Base-by-base conservation (phyloP, 64 coral and sea anemone genomes). In the Pachyseris speciosa region DNA sequence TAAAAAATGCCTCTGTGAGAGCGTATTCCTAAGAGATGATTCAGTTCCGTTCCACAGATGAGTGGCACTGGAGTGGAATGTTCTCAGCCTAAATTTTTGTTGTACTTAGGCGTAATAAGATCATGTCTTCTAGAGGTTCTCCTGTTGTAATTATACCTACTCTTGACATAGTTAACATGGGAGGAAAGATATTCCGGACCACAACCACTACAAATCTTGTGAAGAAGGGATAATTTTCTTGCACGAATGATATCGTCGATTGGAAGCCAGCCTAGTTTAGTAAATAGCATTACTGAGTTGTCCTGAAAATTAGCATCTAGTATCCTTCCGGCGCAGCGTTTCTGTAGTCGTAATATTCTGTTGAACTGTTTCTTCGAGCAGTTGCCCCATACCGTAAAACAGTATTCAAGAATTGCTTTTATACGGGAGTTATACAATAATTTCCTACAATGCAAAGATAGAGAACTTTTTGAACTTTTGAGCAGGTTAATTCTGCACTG, bases 31-130 rank as follows among this genome's bases (percentile, higher is more conserved):
- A 47, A 45, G 40, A 9, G 37, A 76, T 47, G 72, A 25, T 76
- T 76, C 72, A 43, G 37, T 44, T 76, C 27, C 13, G 72, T 76
- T 45, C 72, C 72, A 76, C 25, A 44, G 72, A 51, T 28, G 28
- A 68, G 65, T 33, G 28, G 65, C 65, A 34, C 65, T 68, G 28
- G 5, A 68, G 24, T 68, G 72, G 72, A 73, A 73, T 37, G 5
- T 73, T 73, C 7, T 73, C 63, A 66, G 63, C 63, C 63, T 66
- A 16, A 66, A 5, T 66, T 66, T 66, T 66, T 66, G 4, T 66
- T 66, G 53, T 15, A 58, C 53, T 58, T 58, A 58, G 53, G 53
- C 53, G 53, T 19, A 22, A 58, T 49, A 58, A 58, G 6, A 58
- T 58, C 53, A 58, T 58, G 4, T 58, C 17, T 58, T 19, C 53